Base-by-base conservation (phyloP, 2,113 vertebrate species). In the Typhlomys cinereus region DNA sequence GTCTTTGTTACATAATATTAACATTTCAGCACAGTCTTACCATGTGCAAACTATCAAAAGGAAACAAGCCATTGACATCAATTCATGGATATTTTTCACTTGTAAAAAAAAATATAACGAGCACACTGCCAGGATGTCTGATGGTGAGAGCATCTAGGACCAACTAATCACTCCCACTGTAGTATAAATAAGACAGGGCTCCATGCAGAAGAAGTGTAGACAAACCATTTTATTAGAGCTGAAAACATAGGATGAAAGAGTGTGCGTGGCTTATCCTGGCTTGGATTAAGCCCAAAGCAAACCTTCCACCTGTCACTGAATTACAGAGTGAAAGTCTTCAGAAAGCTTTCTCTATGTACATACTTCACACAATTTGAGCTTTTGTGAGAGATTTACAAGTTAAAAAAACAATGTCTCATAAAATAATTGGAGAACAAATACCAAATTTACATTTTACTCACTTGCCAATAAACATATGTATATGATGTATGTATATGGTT, bases 151-250 rank as follows among this genome's bases (percentile, higher is more conserved):
- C 73, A 67, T 17, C 34, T 0, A 13, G 27, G 59, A 85, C 93
- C 89, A 96, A 95, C 94, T 92, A 96, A 96, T 94, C 91, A 1
- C 46, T 92, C 97, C 85, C 85, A 64, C 69, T 13, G n/a, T 59
- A 96, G 70, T 84, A 83, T 61, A 96, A 84, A 96, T 61, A 94
- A n/a, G 85, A 86, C 90, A 82, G 59, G 62, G 78, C 90, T 85
- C 14, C 7, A 52, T 11, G 31, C 80, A n/a, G 69, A 94, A 44
- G 25, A 93, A 90, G 85, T 73, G 82, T 82, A 12, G 81, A 95
- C 52, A 97, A 85, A 85, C 88, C 87, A 95, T 84, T 59, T 97
- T 95, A 94, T 96, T 39, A 25, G 36, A 90, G 3, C 25, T 83
- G 86, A 96, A 96, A 84, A 79, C n/a, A 54, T 69, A 46, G n/a